Conservation (phyloP, 2,888 invertebrate species). For the Psylliodes chrysocephalus region DNA sequence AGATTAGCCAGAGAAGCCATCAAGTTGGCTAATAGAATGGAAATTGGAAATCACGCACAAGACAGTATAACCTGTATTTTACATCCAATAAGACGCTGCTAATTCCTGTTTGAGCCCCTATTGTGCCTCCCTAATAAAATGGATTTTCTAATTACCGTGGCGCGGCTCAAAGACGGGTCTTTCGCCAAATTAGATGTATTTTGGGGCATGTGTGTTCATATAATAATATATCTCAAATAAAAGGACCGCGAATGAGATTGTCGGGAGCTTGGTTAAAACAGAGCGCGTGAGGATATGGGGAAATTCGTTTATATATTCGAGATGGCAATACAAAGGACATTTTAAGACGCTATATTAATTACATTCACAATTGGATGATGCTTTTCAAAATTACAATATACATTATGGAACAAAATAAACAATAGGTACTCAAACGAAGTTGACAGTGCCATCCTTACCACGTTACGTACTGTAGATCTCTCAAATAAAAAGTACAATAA, state of each 20-base stretch:
- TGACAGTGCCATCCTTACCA: too few species aligned
- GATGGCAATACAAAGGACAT: neutral
- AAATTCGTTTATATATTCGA: constrained; percentile 1
- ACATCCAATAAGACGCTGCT: constrained; percentile 60
- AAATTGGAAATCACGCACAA: constrained; percentile 64
- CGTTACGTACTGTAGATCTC: too few species aligned
- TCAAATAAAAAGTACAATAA: too few species aligned
- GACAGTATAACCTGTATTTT: constrained; percentile 59
- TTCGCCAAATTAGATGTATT: constrained; percentile 29
- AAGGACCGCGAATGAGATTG: constrained; percentile 4
- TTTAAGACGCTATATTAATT: neutral
- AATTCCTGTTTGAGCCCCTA: constrained; percentile 50
- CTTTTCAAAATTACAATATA: too few species aligned
- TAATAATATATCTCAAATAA: constrained; percentile 14
- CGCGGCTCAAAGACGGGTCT: constrained; percentile 36
- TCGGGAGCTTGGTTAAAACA: neutral
- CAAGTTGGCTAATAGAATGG: constrained; percentile 62
- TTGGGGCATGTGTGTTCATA: constrained; percentile 25
- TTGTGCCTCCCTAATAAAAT: constrained; percentile 56
- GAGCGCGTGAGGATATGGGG: neutral
- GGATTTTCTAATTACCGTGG: constrained; percentile 58
- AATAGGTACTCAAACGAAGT: too few species aligned
- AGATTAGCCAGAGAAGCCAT: constrained; percentile 59
- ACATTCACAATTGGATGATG: too few species aligned
- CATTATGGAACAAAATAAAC: too few species aligned